Evolutionary conservation across 2,113 vertebrate species (phyloP).

Genomic region (Lethenteron camtschaticum): DNA sequence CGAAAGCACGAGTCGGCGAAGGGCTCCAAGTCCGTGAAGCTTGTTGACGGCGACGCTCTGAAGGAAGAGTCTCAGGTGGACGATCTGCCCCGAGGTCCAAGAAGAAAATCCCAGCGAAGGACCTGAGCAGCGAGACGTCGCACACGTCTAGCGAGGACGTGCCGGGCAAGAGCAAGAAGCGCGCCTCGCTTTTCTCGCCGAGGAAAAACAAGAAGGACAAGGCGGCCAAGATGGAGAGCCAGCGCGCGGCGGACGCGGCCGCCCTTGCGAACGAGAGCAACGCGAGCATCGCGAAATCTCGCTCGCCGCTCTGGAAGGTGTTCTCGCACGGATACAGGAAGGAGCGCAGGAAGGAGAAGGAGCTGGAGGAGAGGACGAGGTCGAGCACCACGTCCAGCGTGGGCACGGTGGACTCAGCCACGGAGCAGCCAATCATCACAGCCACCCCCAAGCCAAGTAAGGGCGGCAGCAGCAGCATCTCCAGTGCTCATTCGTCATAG

Average conservation of each 20-base stretch:
- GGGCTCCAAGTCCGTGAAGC: no score
- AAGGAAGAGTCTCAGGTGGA: no score
- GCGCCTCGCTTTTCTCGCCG: slow-evolving; percentile 75
- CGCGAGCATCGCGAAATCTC: background rate
- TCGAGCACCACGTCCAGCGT: slow-evolving; percentile 65
- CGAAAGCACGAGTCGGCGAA: no score
- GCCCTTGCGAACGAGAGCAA: slow-evolving; percentile 26
- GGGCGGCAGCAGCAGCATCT: no score
- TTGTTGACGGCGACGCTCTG: no score
- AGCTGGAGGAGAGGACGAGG: slow-evolving; percentile 42
- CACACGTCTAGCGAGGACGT: slow-evolving; percentile 64
- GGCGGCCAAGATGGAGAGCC: slow-evolving; percentile 55
- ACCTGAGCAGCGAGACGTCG: slow-evolving; percentile 18
- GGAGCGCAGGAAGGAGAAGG: slow-evolving; percentile 68
- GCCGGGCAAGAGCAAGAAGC: slow-evolving; percentile 57
- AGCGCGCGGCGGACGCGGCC: slow-evolving; percentile 24
- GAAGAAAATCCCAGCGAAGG: background rate
- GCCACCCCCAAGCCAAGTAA: no score
- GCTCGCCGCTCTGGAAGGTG: slow-evolving; percentile 51
- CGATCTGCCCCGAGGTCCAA: no score
- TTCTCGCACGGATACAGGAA: slow-evolving; percentile 92
- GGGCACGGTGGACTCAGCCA: slow-evolving; percentile 51
- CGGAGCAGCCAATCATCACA: slow-evolving; percentile 20
- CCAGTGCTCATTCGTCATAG: no score
- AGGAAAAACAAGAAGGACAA: slow-evolving; percentile 89